Conservation (phyloP, 92 coral and sea anemone genomes). For the Bergia sp. region DNA sequence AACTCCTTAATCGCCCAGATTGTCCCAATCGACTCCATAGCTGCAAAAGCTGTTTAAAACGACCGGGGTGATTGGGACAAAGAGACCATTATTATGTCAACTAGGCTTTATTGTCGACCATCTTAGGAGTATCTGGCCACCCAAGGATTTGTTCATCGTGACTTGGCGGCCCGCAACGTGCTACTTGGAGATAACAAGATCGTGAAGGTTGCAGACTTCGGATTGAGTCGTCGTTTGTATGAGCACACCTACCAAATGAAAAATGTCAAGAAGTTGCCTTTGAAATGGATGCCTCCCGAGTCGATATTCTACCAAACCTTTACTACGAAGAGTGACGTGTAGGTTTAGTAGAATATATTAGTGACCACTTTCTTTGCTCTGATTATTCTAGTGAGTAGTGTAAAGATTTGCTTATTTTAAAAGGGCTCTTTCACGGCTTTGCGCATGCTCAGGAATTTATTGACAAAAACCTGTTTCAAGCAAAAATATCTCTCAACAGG, state of each 20-base stretch:
- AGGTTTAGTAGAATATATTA: background rate
- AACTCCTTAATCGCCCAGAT: too few relatives aligned
- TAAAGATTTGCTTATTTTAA: too few relatives aligned
- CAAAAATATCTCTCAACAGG: too few relatives aligned
- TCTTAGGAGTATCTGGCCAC: conserved; percentile 17
- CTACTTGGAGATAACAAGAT: background rate
- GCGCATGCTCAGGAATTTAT: too few relatives aligned
- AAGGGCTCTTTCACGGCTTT: too few relatives aligned
- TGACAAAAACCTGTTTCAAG: too few relatives aligned
- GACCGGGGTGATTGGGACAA: too few relatives aligned
- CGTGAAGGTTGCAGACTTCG: conserved; percentile 20
- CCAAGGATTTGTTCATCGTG: conserved; percentile 9
- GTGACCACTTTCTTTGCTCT: background rate
- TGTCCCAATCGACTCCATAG: too few relatives aligned
- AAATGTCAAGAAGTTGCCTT: background rate
- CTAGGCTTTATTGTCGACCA: too few relatives aligned
- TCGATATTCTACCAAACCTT: conserved; percentile 10
- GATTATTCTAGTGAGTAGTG: background rate
- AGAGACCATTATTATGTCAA: too few relatives aligned
- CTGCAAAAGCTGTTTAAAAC: too few relatives aligned
- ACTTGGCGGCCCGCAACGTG: conserved; percentile 8
- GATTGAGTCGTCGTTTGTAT: conserved; percentile 5
- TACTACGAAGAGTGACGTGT: conserved; percentile 18
- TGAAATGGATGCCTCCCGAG: background rate
- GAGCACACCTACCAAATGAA: background rate